Conservation (phyloP, 1,140 invertebrate genomes). For the Homalodisca vitripennis region DNA sequence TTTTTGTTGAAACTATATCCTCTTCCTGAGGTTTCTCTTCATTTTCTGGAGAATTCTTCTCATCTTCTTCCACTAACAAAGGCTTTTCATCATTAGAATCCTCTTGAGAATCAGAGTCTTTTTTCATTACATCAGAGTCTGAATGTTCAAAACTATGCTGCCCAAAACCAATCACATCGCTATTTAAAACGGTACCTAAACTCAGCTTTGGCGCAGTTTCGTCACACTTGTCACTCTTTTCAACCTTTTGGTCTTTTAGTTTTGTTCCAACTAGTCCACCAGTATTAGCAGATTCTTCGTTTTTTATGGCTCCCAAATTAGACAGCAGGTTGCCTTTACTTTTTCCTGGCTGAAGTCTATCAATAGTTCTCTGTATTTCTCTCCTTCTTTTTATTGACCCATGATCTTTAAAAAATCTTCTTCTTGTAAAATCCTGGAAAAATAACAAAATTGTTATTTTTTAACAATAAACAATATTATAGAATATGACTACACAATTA, state of each 20-base stretch:
- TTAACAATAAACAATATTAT: too few species aligned
- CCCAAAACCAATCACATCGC: conserved; percentile 46
- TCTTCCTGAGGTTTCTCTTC: conserved; percentile 39
- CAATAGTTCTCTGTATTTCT: conserved; percentile 78
- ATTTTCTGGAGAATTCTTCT: conserved; percentile 31
- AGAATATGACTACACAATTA: too few species aligned
- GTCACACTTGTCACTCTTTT: conserved; percentile 53
- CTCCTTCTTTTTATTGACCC: conserved; percentile 53
- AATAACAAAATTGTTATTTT: too few species aligned
- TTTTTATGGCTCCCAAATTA: conserved; percentile 43
- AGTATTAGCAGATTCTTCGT: conserved; percentile 22
- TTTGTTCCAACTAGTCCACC: conserved; percentile 38
- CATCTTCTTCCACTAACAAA: conserved; percentile 26
- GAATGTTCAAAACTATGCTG: conserved; percentile 32
- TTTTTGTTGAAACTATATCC: conserved; percentile 31
- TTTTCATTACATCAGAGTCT: conserved; percentile 17
- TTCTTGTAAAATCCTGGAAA: conserved; percentile 39
- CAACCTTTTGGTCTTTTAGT: conserved; percentile 55
- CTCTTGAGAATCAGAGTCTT: conserved; percentile 40
- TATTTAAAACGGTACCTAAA: conserved; percentile 74
- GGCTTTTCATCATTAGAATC: conserved; percentile 48
- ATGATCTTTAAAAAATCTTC: conserved; percentile 40
- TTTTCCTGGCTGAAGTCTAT: conserved; percentile 78
- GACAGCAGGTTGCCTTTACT: conserved; percentile 78
- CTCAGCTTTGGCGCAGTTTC: conserved; percentile 74